Evolutionary conservation across 2,888 invertebrate species (phyloP), one percentile per base, ranked within the genome.

Genomic region (Oeneis ivallda): DNA sequence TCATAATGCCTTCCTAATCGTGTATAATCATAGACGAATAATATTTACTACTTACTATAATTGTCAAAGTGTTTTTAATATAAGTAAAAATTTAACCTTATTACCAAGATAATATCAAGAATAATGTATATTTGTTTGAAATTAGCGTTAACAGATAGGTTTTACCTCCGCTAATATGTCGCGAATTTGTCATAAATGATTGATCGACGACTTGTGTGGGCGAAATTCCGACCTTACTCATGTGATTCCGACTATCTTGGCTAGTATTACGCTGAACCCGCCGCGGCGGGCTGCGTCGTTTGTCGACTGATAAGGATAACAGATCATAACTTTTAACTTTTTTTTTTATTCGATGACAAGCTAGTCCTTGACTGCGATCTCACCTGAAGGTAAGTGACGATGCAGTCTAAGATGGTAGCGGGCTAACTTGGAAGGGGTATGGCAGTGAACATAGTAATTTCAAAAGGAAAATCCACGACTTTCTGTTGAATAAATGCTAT

Each of bases 121-220:
- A 47, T 2, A 58, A 15, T 1, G 45, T 58, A 58, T 58, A 34
- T 58, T 45, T 45, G 32, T 45, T 45, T 34, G 58, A 58, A 57
- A 58, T 58, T 58, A 58, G 45, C 32, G 45, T 58, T 32, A 58
- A 32, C 15, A 34, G 45, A 56, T 56, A n/a, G 58, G 45, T 32
- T 45, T 58, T 58, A 47, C 45, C 26, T 26, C 26, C 3, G 15
- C 45, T 15, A 32, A 47, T 58, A 45, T 32, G 58, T 58, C 58
- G 34, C 45, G 32, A 32, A 58, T 58, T 58, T 45, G 58, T 58
- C 58, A 34, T 32, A 47, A 34, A 58, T 58, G 58, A 58, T 58
- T 58, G 58, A 58, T 58, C 32, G 58, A 58, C n/a, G 45, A 58
- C 32, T 43, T 19, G 45, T 15, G 45, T 45, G 7, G 15, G 15